Base-by-base conservation (phyloP, 2,888 invertebrate genomes). In the Ligdia adustata region DNA sequence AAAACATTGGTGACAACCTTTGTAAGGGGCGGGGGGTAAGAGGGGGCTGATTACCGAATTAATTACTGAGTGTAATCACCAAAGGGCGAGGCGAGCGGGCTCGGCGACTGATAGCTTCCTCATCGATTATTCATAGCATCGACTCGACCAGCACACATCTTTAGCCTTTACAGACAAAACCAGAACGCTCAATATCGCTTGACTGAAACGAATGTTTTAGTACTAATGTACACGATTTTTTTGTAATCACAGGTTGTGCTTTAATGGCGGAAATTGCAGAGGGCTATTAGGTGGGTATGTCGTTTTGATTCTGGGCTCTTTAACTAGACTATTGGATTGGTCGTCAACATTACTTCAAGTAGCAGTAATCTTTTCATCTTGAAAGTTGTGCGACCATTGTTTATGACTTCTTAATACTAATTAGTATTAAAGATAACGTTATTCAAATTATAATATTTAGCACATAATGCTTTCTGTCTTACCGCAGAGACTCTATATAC, bases 51-150 rank as follows among this genome's bases (percentile, higher is more conserved):
- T 49, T 49, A 43, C 41, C 42, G 38, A 49, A 43, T 43, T 42
- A 43, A 49, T 49, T 49, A 49, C 37, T n/a, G 7, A 22, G 38
- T 42, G 29, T 43, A 43, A 54, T 47, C 39, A 37, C 16, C n/a
- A 11, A 31, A 20, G 33, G 54, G 54, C 29, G 50, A 41, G 54
- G 15, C 47, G 18, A 32, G 22, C 39, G 22, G 27, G 39, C 43
- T 47, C 50, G 45, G 47, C 50, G 20, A 18, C 37, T 51, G 44
- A 55, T 55, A 40, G 50, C 41, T 44, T 41, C 14, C 31, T 12
- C 44, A 44, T 44, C 54, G 47, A 54, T 54, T 54, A 54, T 47
- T 41, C 29, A 41, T 12, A n/a, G 22, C 22, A 22, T n/a, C 22
- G 6, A 22, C 22, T 6, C 22, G 4, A 6, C 7, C n/a, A n/a